Conservation (phyloP, 2,888 invertebrate genomes). For the Lottia gigantea region DNA sequence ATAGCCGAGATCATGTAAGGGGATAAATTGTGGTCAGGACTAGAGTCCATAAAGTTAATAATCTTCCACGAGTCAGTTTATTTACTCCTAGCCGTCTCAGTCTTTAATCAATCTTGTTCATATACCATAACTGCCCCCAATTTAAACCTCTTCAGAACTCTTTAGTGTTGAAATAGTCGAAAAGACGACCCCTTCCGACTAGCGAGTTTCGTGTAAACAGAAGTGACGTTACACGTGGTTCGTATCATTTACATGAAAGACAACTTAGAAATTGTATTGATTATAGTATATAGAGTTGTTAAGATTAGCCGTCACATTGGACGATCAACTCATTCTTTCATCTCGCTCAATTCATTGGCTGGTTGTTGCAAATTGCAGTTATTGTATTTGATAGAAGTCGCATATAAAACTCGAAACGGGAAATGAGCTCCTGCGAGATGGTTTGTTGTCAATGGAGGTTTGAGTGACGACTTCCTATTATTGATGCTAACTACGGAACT, state of each 20-base stretch:
- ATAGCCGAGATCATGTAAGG: no score
- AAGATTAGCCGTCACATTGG: slow-evolving; percentile 24
- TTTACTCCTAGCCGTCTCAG: no score
- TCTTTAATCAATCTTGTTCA: not conserved
- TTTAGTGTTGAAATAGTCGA: not conserved
- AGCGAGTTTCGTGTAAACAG: slow-evolving; percentile 18
- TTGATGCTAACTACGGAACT: slow-evolving; percentile 10
- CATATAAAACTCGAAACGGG: slow-evolving; percentile 30
- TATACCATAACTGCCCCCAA: not conserved
- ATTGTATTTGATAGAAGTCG: slow-evolving; percentile 30
- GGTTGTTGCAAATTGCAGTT: slow-evolving; percentile 34
- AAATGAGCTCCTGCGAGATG: slow-evolving; percentile 27
- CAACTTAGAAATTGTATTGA: slow-evolving; percentile 18
- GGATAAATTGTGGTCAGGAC: no score
- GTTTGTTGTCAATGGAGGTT: slow-evolving; percentile 19
- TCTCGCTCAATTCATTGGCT: slow-evolving; percentile 28
- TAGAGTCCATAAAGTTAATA: no score
- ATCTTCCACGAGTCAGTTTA: no score
- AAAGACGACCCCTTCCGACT: slow-evolving; percentile 13
- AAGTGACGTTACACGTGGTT: slow-evolving; percentile 15
- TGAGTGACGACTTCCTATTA: slow-evolving; percentile 20
- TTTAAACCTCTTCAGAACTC: slow-evolving; percentile 13
- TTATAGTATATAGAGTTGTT: slow-evolving; percentile 5
- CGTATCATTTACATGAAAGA: slow-evolving; percentile 17
- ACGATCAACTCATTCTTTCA: slow-evolving; percentile 13